phyloP scores from a whole-genome alignment of 1,140 invertebrate species.

The Hypsibius dujardini region DNA sequence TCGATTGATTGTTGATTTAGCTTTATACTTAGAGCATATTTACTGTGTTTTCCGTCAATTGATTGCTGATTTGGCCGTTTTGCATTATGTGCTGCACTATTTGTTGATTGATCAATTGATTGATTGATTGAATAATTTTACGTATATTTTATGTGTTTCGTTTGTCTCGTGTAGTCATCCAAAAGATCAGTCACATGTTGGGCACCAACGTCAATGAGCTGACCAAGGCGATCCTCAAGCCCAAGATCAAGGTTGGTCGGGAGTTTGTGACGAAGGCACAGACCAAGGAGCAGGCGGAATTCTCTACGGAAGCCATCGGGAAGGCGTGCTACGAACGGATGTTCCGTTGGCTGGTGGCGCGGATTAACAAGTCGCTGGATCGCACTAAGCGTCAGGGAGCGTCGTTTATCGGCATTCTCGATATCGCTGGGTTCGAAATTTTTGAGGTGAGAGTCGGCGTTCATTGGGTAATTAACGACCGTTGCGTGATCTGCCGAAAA shows the following conservation, averaged over 20 bases:
- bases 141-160: neutral
- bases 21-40: too few relatives aligned
- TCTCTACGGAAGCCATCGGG: slow-evolving; percentile 93
- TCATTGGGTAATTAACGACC: neutral
- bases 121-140: too few relatives aligned
- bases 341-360: slow-evolving; percentile 87
- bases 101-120: too few relatives aligned
- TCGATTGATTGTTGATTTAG: too few relatives aligned
- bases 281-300: slow-evolving; percentile 95
- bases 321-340: slow-evolving; percentile 96
- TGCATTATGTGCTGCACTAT: too few relatives aligned
- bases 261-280: slow-evolving; percentile 98
- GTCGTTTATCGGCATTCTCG: slow-evolving; percentile 96
- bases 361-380: slow-evolving; percentile 85
- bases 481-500: too few relatives aligned
- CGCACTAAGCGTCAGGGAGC: slow-evolving; percentile 91
- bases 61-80: too few relatives aligned
- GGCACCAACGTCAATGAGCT: slow-evolving; percentile 85
- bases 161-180: slow-evolving; percentile 31
- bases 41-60: too few relatives aligned
- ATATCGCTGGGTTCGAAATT: slow-evolving; percentile 99
- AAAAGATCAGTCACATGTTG: slow-evolving; percentile 58
- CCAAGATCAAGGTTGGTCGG: slow-evolving; percentile 89
- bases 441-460: slow-evolving; percentile 49
- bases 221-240: slow-evolving; percentile 91